Conservation (phyloP, 2,797 vertebrate genomes). For the Hypotaenidia okinawae region DNA sequence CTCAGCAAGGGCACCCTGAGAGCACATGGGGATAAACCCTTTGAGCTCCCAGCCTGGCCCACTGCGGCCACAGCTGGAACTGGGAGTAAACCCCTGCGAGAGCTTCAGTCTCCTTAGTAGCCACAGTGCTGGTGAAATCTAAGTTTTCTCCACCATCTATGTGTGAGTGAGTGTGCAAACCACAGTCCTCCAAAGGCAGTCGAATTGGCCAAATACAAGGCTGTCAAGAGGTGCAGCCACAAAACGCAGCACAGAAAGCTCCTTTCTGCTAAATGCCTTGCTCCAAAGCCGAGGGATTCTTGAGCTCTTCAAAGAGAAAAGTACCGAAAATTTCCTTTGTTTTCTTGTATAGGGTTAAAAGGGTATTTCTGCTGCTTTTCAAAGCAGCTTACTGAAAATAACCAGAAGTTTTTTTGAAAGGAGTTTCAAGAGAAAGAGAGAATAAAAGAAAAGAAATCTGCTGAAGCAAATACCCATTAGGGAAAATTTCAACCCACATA, state of each 20-base stretch:
- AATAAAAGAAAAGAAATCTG: conserved; percentile 25
- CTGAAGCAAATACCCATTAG: neutral
- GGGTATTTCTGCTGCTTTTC: conserved; percentile 41
- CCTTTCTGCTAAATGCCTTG: neutral
- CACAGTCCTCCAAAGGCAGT: neutral
- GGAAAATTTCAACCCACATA: neutral
- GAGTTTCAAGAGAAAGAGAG: conserved; percentile 18
- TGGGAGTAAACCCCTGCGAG: accelerated
- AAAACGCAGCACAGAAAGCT: neutral
- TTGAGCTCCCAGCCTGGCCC: neutral
- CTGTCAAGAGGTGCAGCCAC: neutral
- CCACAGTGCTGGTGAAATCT: neutral
- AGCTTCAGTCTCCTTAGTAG: accelerated
- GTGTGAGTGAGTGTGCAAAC: neutral
- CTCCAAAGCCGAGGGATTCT: neutral
- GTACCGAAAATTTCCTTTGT: conserved; percentile 42
- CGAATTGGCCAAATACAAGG: neutral
- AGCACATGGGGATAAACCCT: neutral
- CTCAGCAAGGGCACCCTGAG: neutral
- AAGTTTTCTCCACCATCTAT: accelerated
- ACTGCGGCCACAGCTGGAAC: neutral
- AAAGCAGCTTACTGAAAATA: conserved; percentile 38
- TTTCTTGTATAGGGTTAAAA: conserved; percentile 31
- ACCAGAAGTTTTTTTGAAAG: neutral
- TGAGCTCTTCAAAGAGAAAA: conserved; percentile 38